Evolutionary conservation across 2,797 vertebrate genomes (phyloP).

Genomic region (Gambusia yucatana): DNA sequence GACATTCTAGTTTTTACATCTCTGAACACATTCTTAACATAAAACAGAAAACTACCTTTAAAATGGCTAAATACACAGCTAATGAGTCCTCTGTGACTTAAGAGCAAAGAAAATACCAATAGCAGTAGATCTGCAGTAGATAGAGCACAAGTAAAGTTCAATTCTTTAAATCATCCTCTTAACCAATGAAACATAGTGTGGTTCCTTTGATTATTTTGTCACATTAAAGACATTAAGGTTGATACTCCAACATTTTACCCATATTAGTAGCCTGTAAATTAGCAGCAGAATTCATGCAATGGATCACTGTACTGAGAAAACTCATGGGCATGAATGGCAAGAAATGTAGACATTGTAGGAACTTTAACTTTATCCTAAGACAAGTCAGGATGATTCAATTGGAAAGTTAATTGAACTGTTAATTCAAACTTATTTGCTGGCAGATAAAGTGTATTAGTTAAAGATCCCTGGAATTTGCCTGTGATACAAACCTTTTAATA

Average conservation of each 20-base stretch:
- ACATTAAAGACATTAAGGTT: not conserved
- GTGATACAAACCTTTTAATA: not conserved
- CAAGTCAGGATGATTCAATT: no score
- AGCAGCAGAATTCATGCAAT: not conserved
- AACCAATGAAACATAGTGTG: not conserved
- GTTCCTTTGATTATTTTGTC: not conserved
- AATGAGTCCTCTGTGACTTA: not conserved
- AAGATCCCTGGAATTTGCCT: not conserved
- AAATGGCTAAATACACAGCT: not conserved
- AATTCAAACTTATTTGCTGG: not conserved
- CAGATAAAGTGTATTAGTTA: not conserved
- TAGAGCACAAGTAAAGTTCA: not conserved
- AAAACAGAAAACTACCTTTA: not conserved
- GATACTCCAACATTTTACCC: not conserved
- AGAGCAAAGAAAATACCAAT: not conserved
- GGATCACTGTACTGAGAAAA: not conserved
- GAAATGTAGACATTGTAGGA: not conserved
- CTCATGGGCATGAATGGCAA: not conserved
- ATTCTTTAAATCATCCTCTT: not conserved
- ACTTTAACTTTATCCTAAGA: no score
- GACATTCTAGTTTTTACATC: not conserved
- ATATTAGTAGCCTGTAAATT: not conserved
- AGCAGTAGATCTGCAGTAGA: not conserved
- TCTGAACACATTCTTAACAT: not conserved
- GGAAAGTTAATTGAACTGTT: not conserved